Percentiles rank a stretch among this genome's conserved stretches.
phyloP scores from a whole-genome alignment of 2,797 vertebrate species.

The Hydrophis major region DNA sequence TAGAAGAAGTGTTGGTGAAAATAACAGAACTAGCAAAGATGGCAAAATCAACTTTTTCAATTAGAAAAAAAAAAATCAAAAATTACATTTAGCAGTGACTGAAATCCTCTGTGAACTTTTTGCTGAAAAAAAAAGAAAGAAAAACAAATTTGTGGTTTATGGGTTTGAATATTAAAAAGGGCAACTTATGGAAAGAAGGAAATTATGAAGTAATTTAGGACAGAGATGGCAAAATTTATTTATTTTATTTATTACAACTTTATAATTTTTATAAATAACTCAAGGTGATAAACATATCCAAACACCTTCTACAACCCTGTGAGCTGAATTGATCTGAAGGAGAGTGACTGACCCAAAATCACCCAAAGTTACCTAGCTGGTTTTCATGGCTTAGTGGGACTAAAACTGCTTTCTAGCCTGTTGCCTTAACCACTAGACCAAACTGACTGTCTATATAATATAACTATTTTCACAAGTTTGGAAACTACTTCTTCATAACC shows the following conservation, averaged over 20 bases:
- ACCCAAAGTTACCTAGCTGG: no score
- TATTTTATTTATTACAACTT: no score
- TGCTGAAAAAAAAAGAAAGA: background rate
- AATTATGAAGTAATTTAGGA: background rate
- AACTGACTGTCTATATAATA: background rate
- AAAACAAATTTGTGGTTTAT: background rate
- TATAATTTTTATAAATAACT: no score
- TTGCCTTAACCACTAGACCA: no score
- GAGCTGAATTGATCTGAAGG: no score
- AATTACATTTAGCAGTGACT: background rate
- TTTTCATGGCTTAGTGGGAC: no score
- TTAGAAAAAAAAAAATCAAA: background rate
- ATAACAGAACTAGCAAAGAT: background rate
- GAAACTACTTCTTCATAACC: background rate
- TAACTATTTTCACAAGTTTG: background rate
- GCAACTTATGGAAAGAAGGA: background rate
- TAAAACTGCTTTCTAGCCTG: no score
- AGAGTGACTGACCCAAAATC: no score
- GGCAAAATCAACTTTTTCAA: no score
- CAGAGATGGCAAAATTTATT: background rate
- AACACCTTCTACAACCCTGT: no score
- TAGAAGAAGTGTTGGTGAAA: background rate
- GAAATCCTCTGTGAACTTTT: background rate
- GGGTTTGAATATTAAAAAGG: background rate
- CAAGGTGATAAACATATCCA: no score